Evolutionary conservation across 2,888 invertebrate species (phyloP).

Genomic region (Chymomyza amoena): DNA sequence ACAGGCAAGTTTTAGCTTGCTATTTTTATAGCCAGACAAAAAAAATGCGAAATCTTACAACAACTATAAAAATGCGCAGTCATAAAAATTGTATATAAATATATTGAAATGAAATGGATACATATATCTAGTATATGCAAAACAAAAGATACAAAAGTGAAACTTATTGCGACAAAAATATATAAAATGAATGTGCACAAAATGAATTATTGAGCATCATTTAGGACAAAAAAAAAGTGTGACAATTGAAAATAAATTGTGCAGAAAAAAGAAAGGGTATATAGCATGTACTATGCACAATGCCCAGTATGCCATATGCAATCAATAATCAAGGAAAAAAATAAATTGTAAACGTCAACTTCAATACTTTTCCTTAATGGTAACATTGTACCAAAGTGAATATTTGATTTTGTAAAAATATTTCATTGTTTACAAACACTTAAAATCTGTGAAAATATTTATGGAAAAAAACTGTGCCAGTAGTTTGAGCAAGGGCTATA

Average conservation of each 20-base stretch:
- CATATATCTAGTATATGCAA: background rate
- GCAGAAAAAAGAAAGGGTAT: background rate
- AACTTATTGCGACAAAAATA: conserved; percentile 21
- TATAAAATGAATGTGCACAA: conserved; percentile 12
- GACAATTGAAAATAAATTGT: background rate
- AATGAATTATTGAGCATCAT: background rate
- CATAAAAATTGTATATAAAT: background rate
- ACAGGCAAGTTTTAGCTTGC: conserved; percentile 26
- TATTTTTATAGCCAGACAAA: conserved; percentile 46
- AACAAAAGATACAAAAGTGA: conserved; percentile 34
- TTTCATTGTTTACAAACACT: too few species aligned
- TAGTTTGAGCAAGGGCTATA: too few species aligned
- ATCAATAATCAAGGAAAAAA: background rate
- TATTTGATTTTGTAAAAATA: too few species aligned
- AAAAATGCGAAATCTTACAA: conserved; percentile 6
- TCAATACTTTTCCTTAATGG: background rate
- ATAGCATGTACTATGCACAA: too few species aligned
- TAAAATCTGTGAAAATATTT: too few species aligned
- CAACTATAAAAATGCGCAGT: conserved; percentile 12
- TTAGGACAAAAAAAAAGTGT: background rate
- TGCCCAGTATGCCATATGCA: background rate
- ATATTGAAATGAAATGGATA: conserved; percentile 9
- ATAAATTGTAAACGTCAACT: background rate
- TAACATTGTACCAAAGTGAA: too few species aligned
- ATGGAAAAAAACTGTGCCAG: too few species aligned